Percentiles rank a stretch among this genome's conserved stretches.
phyloP scores from a whole-genome alignment of 2,113 vertebrate species.

The Cebus imitator region DNA sequence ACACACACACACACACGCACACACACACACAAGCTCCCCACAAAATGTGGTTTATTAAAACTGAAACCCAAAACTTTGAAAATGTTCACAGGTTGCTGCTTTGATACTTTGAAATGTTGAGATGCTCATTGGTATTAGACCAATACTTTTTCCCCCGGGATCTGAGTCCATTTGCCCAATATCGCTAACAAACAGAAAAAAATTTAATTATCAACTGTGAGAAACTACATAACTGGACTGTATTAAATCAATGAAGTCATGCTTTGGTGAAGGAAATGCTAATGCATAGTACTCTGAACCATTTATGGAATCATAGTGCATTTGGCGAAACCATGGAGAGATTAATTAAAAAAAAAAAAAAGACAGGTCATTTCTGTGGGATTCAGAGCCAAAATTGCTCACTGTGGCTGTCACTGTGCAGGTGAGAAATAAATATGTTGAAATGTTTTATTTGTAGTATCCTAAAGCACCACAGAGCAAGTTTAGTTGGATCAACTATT shows the following conservation, averaged over 20 bases:
- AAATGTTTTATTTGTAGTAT: not conserved
- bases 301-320: not conserved
- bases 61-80: not conserved
- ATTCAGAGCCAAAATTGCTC: not conserved
- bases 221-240: not conserved
- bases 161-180: not conserved
- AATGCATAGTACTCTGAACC: not conserved
- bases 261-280: not conserved
- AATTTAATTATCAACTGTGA: not conserved
- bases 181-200: not conserved
- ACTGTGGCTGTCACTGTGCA: not conserved
- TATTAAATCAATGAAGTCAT: not conserved
- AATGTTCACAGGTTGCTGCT: not conserved
- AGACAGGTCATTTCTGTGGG: not conserved
- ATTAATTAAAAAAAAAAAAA: slow-evolving; percentile 17
- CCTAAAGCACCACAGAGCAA: not conserved
- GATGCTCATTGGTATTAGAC: not conserved
- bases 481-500: not conserved
- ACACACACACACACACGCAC: not conserved
- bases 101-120: not conserved
- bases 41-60: not conserved
- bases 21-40: not conserved
- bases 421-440: not conserved
- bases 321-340: not conserved
- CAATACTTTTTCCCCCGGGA: not conserved